Conservation (phyloP, 2,888 invertebrate genomes). For the Coleophora deauratella region DNA sequence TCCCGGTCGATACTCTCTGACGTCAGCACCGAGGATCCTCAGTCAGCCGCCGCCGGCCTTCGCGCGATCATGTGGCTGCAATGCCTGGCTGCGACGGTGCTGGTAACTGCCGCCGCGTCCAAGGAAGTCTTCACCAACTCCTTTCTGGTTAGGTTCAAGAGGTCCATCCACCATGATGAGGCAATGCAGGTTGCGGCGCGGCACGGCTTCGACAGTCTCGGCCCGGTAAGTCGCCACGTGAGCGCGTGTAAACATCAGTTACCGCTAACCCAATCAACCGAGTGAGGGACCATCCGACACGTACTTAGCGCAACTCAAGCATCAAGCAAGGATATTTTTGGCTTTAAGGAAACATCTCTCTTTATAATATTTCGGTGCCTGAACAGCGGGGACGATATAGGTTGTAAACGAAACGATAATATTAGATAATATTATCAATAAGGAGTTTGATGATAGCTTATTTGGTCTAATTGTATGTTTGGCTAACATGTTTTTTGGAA, state of each 20-base stretch:
- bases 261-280: neutral
- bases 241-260: constrained; percentile 54
- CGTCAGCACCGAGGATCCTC: constrained; percentile 53
- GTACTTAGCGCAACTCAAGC: constrained; percentile 16
- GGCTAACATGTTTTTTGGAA: no score
- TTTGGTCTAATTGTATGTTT: no score
- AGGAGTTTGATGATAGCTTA: no score
- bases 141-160: constrained; percentile 92
- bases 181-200: constrained; percentile 88
- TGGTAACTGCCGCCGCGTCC: constrained; percentile 53
- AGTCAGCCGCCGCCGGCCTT: constrained; percentile 63
- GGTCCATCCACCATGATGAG: constrained; percentile 82
- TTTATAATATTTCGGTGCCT: no score
- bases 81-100: constrained; percentile 58
- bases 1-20: constrained; percentile 61
- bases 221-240: constrained; percentile 87
- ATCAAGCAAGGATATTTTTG: no score
- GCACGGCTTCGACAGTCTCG: constrained; percentile 95
- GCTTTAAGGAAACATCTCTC: no score
- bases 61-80: constrained; percentile 62
- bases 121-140: constrained; percentile 94
- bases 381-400: no score
- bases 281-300: neutral
- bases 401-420: no score
- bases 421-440: no score